A percentile compares a stretch with the other conserved stretches of the same genome.
These are phyloP conservation scores for Drosophila virilis DNA, from an alignment of 1,140 invertebrate genomes.

Conservation along the genomic window DNA sequence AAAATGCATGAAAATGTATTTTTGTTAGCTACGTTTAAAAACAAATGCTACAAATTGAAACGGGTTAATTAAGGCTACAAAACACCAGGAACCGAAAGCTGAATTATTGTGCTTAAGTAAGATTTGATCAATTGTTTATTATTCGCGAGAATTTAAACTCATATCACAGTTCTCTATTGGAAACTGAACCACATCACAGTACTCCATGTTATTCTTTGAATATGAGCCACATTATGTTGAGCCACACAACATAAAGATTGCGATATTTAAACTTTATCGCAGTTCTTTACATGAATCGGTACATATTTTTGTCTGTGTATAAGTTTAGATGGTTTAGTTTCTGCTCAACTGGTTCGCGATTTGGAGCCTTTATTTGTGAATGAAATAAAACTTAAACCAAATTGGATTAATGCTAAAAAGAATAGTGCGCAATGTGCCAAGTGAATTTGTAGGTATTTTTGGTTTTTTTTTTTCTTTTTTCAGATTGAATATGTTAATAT, in stretches of 20 bases:
- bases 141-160: no score
- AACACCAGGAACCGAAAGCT: neutral
- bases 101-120: neutral
- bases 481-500: neutral
- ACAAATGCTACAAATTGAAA: neutral
- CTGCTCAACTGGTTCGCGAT: neutral
- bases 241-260: no score
- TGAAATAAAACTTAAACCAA: neutral
- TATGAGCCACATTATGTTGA: no score
- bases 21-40: slow-evolving; percentile 38
- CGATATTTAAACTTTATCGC: neutral
- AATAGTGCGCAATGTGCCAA: neutral
- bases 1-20: slow-evolving; percentile 52
- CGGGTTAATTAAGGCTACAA: slow-evolving; percentile 3
- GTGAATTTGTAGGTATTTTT: neutral
- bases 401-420: neutral
- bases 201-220: no score
- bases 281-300: neutral
- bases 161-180: no score
- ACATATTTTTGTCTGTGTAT: no score
- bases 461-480: neutral
- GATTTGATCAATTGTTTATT: no score
- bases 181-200: no score
- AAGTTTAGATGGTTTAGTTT: no score
- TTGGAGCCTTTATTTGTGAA: neutral